A percentile compares a stretch with the other conserved stretches of the same genome.
Evolutionary conservation across 2,113 vertebrate species (phyloP).

Genomic region (Herpetotheres cachinnans): DNA sequence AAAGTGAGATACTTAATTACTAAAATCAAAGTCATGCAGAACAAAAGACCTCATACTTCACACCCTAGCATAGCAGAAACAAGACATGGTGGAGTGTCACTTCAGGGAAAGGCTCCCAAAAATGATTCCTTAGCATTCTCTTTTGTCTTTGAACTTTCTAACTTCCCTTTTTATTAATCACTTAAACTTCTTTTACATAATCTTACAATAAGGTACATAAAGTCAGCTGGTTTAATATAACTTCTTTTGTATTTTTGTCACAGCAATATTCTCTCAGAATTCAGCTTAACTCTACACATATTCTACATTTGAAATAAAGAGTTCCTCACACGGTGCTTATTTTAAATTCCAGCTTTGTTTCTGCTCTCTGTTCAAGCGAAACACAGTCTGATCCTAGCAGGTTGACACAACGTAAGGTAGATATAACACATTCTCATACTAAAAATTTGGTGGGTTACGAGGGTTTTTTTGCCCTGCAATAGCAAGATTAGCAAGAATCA

Average conservation of each 20-base stretch:
- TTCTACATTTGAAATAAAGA: not conserved
- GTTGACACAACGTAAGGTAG: not conserved
- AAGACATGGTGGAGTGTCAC: not conserved
- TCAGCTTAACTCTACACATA: not conserved
- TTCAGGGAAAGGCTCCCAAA: not conserved
- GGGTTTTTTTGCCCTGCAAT: fast-evolving
- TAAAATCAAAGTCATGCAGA: not conserved
- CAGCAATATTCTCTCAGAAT: not conserved
- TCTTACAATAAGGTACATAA: not conserved
- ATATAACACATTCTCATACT: not conserved
- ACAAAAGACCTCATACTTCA: not conserved
- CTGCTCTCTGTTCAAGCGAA: not conserved
- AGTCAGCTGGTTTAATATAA: not conserved
- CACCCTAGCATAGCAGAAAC: not conserved
- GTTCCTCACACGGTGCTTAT: not conserved
- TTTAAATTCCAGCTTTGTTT: not conserved
- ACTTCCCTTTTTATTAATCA: not conserved
- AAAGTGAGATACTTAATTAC: not conserved
- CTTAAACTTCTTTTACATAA: not conserved
- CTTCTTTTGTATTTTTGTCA: not conserved
- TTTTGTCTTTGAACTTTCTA: not conserved
- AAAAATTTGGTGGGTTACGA: not conserved
- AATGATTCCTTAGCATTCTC: not conserved
- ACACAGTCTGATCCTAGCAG: not conserved
- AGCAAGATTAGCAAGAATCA: not conserved